Conservation (phyloP, 2,888 invertebrate species). For the Ophioninae sp. region DNA sequence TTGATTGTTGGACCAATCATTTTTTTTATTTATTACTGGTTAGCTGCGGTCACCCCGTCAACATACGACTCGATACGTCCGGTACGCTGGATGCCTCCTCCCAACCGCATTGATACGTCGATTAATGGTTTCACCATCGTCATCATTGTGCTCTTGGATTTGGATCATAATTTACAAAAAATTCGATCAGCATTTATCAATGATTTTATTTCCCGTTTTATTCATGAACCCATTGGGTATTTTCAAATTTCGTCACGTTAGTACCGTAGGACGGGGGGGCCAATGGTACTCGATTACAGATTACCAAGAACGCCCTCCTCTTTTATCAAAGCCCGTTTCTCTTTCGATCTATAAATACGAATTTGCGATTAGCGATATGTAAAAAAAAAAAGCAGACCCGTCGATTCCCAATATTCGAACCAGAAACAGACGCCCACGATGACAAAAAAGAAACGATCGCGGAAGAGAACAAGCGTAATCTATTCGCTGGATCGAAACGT, state of each 20-base stretch:
- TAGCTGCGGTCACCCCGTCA: too few relatives aligned
- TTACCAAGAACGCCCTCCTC: conserved; percentile 41
- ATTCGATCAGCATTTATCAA: too few relatives aligned
- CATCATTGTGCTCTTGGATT: too few relatives aligned
- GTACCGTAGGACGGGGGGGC: not conserved
- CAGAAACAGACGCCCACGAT: conserved; percentile 45
- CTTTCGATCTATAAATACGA: not conserved
- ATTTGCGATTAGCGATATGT: not conserved
- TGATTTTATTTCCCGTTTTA: too few relatives aligned
- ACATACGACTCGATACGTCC: too few relatives aligned
- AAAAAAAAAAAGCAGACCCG: conserved; percentile 48
- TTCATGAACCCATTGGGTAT: not conserved
- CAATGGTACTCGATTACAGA: conserved; percentile 24
- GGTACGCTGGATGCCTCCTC: too few relatives aligned
- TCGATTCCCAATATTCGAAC: conserved; percentile 2
- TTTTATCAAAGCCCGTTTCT: conserved; percentile 13
- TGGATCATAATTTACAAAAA: too few relatives aligned
- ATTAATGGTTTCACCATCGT: too few relatives aligned
- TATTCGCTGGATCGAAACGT: not conserved
- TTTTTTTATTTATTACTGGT: too few relatives aligned
- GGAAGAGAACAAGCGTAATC: not conserved
- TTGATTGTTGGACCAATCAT: too few relatives aligned
- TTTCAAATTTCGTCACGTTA: not conserved
- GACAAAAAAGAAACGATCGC: not conserved
- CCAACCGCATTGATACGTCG: too few relatives aligned